Evolutionary conservation across 2,113 vertebrate genomes (phyloP), one percentile per base, ranked within the genome.

Genomic region (Lonchura striata): DNA sequence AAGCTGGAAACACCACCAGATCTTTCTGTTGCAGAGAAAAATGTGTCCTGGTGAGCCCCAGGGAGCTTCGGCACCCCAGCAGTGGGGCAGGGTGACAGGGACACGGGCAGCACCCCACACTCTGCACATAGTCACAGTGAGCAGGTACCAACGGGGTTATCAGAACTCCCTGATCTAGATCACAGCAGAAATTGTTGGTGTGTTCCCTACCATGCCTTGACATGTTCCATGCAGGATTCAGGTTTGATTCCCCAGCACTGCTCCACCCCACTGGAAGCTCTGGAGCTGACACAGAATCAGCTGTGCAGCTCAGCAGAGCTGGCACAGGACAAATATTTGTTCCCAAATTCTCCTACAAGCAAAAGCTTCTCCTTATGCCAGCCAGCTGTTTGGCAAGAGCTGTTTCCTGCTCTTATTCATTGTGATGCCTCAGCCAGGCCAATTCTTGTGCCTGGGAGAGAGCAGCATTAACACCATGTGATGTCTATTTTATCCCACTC

Each of bases 361-460:
- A 86, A 59, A 47, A 74, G 23, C 28, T 78, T 35, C 64, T 83
- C 71, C 68, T 92, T 90, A 88, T 93, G 93, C 94, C 96, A 96
- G 71, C 68, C 96, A 94, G 90, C 79, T 95, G 90, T 85, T 97
- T 97, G 84, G 82, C 93, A 88, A 54, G 78, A 86, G 47, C 46
- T 47, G 35, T 42, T 94, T 96, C 93, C 93, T 97, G 82, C 64
- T 68, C 65, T 85, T 70, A 53, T 6, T 87, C 63, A 15, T 27
- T 42, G 33, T 20, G 80, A 76, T 21, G 78, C n/a, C 49, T 92
- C 39, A 68, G 37, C 60, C 66, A 86, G 54, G 52, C 63, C 31
- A 46, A 31, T 54, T 69, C 85, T 77, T 35, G 25, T 59, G 59
- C 41, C 59, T 69, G 46, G 44, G n/a, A 86, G 24, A 60, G 9